phyloP scores from a whole-genome alignment of 2,113 vertebrate genomes.

The Hucho hucho region DNA sequence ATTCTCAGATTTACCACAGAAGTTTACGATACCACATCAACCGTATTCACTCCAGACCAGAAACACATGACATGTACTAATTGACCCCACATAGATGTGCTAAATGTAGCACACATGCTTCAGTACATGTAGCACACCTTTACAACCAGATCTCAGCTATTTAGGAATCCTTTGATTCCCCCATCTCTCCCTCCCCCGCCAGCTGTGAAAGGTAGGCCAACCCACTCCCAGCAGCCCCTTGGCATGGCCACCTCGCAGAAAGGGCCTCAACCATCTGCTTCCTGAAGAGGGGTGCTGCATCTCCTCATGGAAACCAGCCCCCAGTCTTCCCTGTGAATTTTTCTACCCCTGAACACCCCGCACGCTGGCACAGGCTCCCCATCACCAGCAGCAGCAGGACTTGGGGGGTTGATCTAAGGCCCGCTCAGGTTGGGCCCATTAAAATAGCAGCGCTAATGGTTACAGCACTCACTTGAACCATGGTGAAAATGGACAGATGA shows the following conservation, averaged over 20 bases:
- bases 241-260: slow-evolving; percentile 34
- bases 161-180: slow-evolving; percentile 32
- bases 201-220: slow-evolving; percentile 44
- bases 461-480: slow-evolving; percentile 46
- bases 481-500: slow-evolving; percentile 45
- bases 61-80: background rate
- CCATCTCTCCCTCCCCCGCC: background rate
- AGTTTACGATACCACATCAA: slow-evolving; percentile 13
- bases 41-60: slow-evolving; percentile 27
- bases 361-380: background rate
- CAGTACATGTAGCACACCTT: slow-evolving; percentile 31
- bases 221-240: slow-evolving; percentile 32
- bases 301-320: slow-evolving; percentile 12
- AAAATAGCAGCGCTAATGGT: slow-evolving; percentile 34
- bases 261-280: slow-evolving; percentile 33
- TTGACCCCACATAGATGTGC: background rate
- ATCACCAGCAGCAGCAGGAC: background rate
- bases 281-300: slow-evolving; percentile 11
- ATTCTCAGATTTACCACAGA: background rate
- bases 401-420: background rate
- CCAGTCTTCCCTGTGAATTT: background rate
- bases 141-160: slow-evolving; percentile 48
- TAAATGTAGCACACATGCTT: slow-evolving; percentile 23
- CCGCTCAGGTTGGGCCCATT: slow-evolving; percentile 16
- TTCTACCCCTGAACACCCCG: slow-evolving; percentile 10